Evolutionary conservation across 2,113 vertebrate genomes (phyloP).

Genomic region (Himantopus leucocephalus): DNA sequence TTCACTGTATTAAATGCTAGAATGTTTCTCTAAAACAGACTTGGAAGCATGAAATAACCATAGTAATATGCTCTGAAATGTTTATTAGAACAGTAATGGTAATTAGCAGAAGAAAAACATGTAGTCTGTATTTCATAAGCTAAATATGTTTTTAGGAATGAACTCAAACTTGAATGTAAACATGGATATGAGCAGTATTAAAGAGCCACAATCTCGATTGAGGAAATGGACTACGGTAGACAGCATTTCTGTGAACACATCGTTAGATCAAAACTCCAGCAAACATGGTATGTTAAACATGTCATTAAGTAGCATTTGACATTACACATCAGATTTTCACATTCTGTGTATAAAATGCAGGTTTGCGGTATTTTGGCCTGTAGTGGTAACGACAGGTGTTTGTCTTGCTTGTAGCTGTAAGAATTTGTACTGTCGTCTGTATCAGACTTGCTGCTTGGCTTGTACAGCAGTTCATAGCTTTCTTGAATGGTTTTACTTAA

Average conservation of each 20-base stretch:
- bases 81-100: not conserved
- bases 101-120: not conserved
- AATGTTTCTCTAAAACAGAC: not conserved
- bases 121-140: not conserved
- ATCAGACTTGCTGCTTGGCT: not conserved
- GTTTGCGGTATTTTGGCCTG: not conserved
- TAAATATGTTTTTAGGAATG: slow-evolving; percentile 80
- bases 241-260: slow-evolving; percentile 87
- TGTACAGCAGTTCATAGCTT: not conserved
- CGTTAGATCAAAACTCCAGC: slow-evolving; percentile 96
- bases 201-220: slow-evolving; percentile 95
- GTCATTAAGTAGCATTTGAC: no score
- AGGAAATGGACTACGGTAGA: slow-evolving; percentile 96
- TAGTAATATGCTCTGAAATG: not conserved
- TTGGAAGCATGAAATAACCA: not conserved
- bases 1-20: not conserved
- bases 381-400: not conserved
- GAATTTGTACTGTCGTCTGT: not conserved
- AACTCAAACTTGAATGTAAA: slow-evolving; percentile 99
- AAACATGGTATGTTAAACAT: slow-evolving; percentile 85
- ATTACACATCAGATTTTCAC: not conserved
- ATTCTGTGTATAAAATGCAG: accelerated
- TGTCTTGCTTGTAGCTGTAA: not conserved
- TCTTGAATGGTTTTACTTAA: not conserved
- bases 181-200: slow-evolving; percentile 92